Percentiles rank a stretch among this genome's conserved stretches.
phyloP scores from a whole-genome alignment of 1,140 invertebrate genomes.

The Penaeus indicus region DNA sequence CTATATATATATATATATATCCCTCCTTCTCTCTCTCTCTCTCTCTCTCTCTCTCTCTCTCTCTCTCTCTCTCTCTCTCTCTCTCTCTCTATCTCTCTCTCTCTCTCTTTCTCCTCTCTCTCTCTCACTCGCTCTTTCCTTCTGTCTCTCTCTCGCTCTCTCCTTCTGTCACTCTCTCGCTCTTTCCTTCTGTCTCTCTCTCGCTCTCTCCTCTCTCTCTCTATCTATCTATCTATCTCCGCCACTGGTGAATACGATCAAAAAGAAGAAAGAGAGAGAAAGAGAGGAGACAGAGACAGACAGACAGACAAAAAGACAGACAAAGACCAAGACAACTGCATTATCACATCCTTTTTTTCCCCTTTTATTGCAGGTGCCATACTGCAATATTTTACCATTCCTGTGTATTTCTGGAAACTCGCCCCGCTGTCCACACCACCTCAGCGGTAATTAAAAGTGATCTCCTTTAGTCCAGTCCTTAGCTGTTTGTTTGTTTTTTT shows the following conservation, averaged over 20 bases:
- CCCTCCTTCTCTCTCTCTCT: background rate
- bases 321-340: too few species aligned
- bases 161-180: constrained; percentile 19
- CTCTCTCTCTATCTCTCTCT: background rate
- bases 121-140: background rate
- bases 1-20: background rate
- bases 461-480: too few species aligned
- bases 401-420: too few species aligned
- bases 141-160: constrained; percentile 8
- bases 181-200: constrained; percentile 17
- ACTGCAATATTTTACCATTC: too few species aligned
- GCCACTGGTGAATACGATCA: background rate
- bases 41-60: background rate
- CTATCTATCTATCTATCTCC: background rate
- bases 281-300: background rate
- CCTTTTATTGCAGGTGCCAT: too few species aligned
- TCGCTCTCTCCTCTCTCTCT: background rate
- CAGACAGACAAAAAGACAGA: too few species aligned
- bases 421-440: too few species aligned
- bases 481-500: too few species aligned
- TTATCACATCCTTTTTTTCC: too few species aligned
- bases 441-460: too few species aligned
- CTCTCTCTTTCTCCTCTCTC: background rate
- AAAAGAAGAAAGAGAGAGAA: background rate
- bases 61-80: background rate